Evolutionary conservation across 2,888 invertebrate genomes (phyloP).

Genomic region (Heteromurus nitidus): DNA sequence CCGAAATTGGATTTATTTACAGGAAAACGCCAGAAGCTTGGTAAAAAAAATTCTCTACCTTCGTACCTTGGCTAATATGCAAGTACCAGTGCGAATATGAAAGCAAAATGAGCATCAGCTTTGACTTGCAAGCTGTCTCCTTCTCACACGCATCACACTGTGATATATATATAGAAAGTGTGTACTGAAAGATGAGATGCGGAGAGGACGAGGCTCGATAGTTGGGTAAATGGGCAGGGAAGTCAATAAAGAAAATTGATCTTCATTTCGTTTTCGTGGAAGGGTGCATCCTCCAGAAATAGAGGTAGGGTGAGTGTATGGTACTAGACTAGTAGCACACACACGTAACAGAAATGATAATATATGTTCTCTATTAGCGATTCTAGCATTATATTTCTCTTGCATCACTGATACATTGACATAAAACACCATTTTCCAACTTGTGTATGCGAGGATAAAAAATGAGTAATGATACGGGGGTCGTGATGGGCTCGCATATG

Average conservation of each 20-base stretch:
- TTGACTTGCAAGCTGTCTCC: slow-evolving; percentile 18
- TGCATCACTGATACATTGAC: too few relatives aligned
- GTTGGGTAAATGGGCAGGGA: slow-evolving; percentile 18
- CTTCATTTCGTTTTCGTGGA: slow-evolving; percentile 11
- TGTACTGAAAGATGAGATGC: neutral
- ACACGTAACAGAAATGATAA: too few relatives aligned
- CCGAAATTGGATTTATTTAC: slow-evolving; percentile 27
- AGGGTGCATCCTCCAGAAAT: neutral
- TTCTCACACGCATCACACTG: neutral
- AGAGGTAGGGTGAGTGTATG: too few relatives aligned
- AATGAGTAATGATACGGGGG: too few relatives aligned
- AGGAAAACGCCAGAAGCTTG: slow-evolving; percentile 13
- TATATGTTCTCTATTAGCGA: too few relatives aligned
- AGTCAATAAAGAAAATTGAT: slow-evolving; percentile 36
- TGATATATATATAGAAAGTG: too few relatives aligned
- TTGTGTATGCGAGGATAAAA: too few relatives aligned
- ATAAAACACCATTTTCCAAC: too few relatives aligned
- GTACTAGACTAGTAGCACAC: too few relatives aligned
- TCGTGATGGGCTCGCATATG: too few relatives aligned
- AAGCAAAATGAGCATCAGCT: slow-evolving; percentile 25
- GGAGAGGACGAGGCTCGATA: neutral
- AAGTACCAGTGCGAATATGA: neutral
- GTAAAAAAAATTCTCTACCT: neutral
- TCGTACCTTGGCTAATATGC: neutral
- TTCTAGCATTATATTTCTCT: too few relatives aligned